Evolutionary conservation across 2,113 vertebrate species (phyloP).

Genomic region (Corythaixoides concolor): DNA sequence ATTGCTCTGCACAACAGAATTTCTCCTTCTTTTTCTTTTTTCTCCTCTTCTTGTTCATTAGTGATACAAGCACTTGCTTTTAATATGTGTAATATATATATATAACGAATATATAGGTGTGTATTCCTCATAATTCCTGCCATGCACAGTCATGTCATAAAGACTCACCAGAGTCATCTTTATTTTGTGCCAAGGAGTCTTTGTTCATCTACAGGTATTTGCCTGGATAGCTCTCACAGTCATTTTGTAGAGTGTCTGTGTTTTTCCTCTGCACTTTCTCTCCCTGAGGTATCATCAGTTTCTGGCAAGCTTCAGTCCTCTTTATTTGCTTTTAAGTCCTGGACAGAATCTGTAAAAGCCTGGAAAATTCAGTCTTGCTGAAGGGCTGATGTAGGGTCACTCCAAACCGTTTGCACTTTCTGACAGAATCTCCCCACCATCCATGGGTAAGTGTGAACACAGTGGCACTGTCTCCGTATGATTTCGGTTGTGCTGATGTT

Average conservation of each 20-base stretch:
- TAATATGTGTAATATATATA: neutral
- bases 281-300: neutral
- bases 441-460: neutral
- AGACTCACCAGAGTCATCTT: neutral
- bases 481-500: neutral
- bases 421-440: neutral
- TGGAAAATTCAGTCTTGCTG: neutral
- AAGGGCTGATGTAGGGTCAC: neutral
- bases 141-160: neutral
- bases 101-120: neutral
- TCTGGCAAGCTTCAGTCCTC: neutral
- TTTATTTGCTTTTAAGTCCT: neutral
- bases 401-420: neutral
- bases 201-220: neutral
- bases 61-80: neutral
- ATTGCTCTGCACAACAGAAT: neutral
- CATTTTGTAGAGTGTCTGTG: neutral
- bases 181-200: neutral
- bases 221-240: neutral
- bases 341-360: neutral
- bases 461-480: neutral
- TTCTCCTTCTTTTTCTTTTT: neutral
- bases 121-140: neutral
- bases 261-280: neutral
- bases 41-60: neutral